Percentiles rank a stretch among this genome's conserved stretches.
phyloP scores from a whole-genome alignment of 2,797 vertebrate genomes.

The Sebastes melanostomus region DNA sequence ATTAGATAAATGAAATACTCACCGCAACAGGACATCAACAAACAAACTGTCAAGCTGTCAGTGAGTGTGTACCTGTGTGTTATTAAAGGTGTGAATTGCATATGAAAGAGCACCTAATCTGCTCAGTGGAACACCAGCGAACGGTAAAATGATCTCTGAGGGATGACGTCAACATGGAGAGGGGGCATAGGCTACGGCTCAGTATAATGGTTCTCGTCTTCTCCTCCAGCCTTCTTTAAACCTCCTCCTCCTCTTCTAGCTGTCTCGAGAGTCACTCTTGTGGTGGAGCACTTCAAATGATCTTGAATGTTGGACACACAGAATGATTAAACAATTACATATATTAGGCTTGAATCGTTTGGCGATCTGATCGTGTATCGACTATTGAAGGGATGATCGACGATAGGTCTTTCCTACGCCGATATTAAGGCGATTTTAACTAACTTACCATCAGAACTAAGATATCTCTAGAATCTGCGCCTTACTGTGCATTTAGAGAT shows the following conservation, averaged over 20 bases:
- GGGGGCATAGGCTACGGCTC: background rate
- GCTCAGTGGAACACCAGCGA: constrained; percentile 21
- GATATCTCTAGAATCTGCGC: too few species aligned
- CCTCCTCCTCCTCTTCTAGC: constrained; percentile 31
- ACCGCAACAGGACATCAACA: background rate
- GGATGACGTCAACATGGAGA: constrained; percentile 29
- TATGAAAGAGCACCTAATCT: constrained; percentile 38
- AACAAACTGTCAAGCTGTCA: background rate
- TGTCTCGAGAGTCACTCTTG: constrained; percentile 35
- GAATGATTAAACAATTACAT: background rate
- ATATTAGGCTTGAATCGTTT: background rate
- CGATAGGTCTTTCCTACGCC: too few species aligned
- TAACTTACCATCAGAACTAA: too few species aligned
- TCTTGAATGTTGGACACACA: too few species aligned
- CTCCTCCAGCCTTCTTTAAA: constrained; percentile 32
- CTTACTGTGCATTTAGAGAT: too few species aligned
- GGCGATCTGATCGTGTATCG: too few species aligned
- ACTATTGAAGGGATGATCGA: too few species aligned
- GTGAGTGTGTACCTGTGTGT: constrained; percentile 2
- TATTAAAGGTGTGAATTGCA: constrained; percentile 27
- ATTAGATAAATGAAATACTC: background rate
- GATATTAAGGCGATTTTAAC: too few species aligned
- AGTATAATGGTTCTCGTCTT: constrained; percentile 12
- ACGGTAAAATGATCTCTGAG: constrained; percentile 20
- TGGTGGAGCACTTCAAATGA: background rate